Base-by-base conservation (phyloP, 2,888 invertebrate species). In the Lasioglossum calceatum region DNA sequence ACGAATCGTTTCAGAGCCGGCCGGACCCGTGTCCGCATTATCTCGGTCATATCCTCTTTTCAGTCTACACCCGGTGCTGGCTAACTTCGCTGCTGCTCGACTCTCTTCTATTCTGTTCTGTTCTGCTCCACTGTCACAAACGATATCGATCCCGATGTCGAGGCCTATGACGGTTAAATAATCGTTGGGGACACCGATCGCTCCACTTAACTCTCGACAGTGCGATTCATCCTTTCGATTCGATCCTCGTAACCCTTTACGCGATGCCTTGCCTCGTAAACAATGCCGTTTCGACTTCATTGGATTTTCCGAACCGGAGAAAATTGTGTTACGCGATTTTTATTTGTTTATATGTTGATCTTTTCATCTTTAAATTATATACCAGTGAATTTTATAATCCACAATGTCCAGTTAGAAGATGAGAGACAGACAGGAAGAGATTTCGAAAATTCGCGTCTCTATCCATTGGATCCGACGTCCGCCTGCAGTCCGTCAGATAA, bases 41-140 rank as follows among this genome's bases (percentile, higher is more conserved):
- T 92, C 91, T 91, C 92, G 89, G 89, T 88, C 89, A 91, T 90
- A 91, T 93, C 89, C 88, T 92, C 89, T 82, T 93, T 90, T 89
- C 89, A 82, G 50, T 54, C 78, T 73, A 82, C 81, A 81, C 64
- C 74, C 67, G 74, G 75, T 85, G 27, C 73, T 32, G 27, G 77
- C 82, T 84, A 79, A 89, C 85, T 85, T 77, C 42, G 0, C 27
- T n/a, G 44, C 71, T 27, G 70, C 77, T 81, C 78, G 83, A 88
- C 80, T 86, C 61, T 54, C 10, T 23, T n/a, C 54, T 54, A 1
- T 23, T 23, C 50, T 47, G 16, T 16, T 50, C 54, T 54, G 54
- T 54, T 54, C 54, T 54, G 64, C 90, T 85, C 79, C 81, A 79
- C 75, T 88, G 82, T 89, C 80, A 87, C 81, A 54, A 74, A 39